Conservation (phyloP, 35 echinoderm and acorn worm species). For the Nesometra sesokonis region DNA sequence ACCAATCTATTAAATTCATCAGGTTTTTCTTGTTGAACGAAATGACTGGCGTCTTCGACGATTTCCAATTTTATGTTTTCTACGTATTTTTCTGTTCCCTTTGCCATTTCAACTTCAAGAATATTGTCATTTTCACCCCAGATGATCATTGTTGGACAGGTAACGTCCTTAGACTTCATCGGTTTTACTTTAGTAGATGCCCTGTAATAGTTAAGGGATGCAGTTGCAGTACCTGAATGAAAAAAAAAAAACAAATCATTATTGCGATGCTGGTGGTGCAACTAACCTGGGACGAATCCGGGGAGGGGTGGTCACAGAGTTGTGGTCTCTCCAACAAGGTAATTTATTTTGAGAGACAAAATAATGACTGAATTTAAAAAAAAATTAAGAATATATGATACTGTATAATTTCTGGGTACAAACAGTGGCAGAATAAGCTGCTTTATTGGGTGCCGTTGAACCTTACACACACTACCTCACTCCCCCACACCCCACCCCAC, state of each 20-base stretch:
- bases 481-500: too few species aligned
- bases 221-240: constrained; percentile 33
- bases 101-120: constrained; percentile 15
- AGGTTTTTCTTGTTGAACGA: constrained; percentile 54
- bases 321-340: too few species aligned
- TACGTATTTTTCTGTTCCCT: constrained; percentile 50
- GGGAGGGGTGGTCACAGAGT: too few species aligned
- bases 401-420: too few species aligned
- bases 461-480: too few species aligned
- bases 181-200: background rate
- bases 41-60: constrained; percentile 52
- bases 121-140: constrained; percentile 58
- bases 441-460: too few species aligned
- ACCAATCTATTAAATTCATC: constrained; percentile 22
- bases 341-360: too few species aligned
- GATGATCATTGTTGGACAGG: constrained; percentile 44
- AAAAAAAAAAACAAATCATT: background rate
- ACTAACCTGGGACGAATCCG: too few species aligned
- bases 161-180: background rate
- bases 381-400: too few species aligned
- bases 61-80: constrained; percentile 24
- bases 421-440: too few species aligned
- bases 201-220: constrained; percentile 66
- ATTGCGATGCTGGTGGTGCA: too few species aligned
- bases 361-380: too few species aligned